Percentiles rank a stretch among this genome's conserved stretches.
These are phyloP conservation scores for Ditula angustiorana DNA, from an alignment of 2,888 invertebrate species.

Conservation along the genomic window DNA sequence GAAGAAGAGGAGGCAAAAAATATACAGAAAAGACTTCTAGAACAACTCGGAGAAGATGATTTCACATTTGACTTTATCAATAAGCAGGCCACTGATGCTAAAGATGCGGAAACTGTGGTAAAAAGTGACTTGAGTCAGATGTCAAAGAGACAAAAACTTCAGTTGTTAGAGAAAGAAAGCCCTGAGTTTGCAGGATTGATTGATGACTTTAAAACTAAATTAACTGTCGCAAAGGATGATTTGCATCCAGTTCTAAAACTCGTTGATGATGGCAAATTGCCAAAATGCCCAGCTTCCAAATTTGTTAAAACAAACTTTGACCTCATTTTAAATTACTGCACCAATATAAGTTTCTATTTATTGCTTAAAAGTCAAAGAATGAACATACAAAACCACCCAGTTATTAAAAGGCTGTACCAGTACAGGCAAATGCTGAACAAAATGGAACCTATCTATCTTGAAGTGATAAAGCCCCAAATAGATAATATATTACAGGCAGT, in stretches of 20 bases:
- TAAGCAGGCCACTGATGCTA: conserved; percentile 67
- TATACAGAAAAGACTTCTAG: conserved; percentile 91
- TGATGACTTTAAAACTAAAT: conserved; percentile 90
- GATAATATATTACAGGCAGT: conserved; percentile 86
- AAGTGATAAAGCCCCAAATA: conserved; percentile 89
- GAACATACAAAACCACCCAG: conserved; percentile 93
- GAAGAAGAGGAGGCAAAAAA: conserved; percentile 94
- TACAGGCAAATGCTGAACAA: conserved; percentile 91
- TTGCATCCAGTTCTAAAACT: conserved; percentile 89
- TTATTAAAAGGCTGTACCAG: conserved; percentile 93
- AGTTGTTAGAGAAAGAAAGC: conserved; percentile 92
- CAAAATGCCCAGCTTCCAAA: conserved; percentile 87
- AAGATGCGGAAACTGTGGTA: conserved; percentile 85
- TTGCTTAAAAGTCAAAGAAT: conserved; percentile 91
- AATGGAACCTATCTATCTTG: conserved; percentile 89
- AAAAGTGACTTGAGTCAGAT: conserved; percentile 92
- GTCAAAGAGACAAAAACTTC: conserved; percentile 90
- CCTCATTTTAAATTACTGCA: conserved; percentile 91
- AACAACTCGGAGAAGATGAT: conserved; percentile 92
- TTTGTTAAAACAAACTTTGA: conserved; percentile 90
- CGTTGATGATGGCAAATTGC: conserved; percentile 86
- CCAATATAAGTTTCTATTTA: conserved; percentile 94
- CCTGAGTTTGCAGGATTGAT: conserved; percentile 94
- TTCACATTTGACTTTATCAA: conserved; percentile 87
- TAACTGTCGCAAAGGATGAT: conserved; percentile 87